Percentiles rank a stretch among this genome's conserved stretches.
Conservation (phyloP, 2,888 invertebrate species). For the Unio delphinus region DNA sequence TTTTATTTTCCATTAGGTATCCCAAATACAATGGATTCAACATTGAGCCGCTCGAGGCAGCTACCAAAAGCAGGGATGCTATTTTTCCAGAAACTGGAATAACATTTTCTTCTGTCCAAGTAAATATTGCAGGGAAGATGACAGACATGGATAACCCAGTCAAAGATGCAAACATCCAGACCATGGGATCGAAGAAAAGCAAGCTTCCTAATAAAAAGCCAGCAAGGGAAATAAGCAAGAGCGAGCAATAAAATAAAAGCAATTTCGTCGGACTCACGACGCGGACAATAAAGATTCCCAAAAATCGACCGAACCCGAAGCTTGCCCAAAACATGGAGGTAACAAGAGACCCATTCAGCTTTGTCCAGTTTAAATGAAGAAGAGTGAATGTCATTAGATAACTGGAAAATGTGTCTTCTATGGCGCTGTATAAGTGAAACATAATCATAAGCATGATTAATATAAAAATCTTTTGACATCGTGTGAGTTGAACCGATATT, state of each 20-base stretch:
- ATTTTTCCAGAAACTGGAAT: conserved; percentile 69
- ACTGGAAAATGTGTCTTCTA: conserved; percentile 71
- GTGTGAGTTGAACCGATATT: too few species aligned
- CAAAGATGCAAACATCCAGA: conserved; percentile 65
- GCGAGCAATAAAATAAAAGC: conserved; percentile 55
- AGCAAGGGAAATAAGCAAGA: conserved; percentile 35
- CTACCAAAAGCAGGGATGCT: conserved; percentile 68
- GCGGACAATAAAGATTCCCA: conserved; percentile 67
- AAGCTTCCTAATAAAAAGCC: conserved; percentile 28
- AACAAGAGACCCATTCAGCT: conserved; percentile 61
- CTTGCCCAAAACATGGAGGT: conserved; percentile 71
- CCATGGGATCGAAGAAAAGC: conserved; percentile 16
- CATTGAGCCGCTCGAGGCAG: conserved; percentile 70
- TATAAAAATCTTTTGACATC: too few species aligned
- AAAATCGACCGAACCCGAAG: conserved; percentile 68
- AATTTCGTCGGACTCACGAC: conserved; percentile 64
- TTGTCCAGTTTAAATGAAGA: conserved; percentile 59
- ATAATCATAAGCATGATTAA: too few species aligned
- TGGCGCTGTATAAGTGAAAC: conserved; percentile 4
- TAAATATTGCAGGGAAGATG: conserved; percentile 71
- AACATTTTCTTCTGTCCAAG: conserved; percentile 70
- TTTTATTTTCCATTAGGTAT: conserved; percentile 38
- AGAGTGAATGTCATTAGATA: conserved; percentile 69
- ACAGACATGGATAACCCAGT: conserved; percentile 70
- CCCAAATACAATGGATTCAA: conserved; percentile 65